Base-by-base conservation (phyloP, 2,888 invertebrate species). In the Euphydryas editha region DNA sequence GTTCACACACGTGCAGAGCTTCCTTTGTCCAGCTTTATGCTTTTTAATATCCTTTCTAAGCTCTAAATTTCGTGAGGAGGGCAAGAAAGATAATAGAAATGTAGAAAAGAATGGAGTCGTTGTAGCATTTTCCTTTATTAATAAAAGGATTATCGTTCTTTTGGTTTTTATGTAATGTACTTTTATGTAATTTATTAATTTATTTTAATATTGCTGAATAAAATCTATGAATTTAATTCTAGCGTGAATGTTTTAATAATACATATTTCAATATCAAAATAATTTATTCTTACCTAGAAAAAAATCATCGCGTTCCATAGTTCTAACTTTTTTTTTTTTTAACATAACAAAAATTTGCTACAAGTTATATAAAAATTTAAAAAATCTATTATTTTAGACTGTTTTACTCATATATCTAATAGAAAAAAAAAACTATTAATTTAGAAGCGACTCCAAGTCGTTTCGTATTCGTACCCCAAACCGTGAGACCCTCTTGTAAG, bases 1-100 rank as follows among this genome's bases (percentile, higher is more conserved):
- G 88, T 85, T 80, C 80, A 79, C 83, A 75, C 89, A 89, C 89
- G 89, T 88, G 89, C 85, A 82, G 77, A 75, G 71, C 69, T 71
- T 75, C 80, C 79, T 85, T 86, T 87, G 84, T 87, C 80, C 78
- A 76, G 81, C 86, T 83, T 84, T 86, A 83, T 87, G 82, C 82
- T 80, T 84, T 47, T 83, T 80, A 83, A 81, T 70, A 74, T 77
- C 78, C 77, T 80, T 83, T 84, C 82, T 83, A 83, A 81, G 78
- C 77, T 82, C 81, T 72, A 79, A 81, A 84, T 85, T 87, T 85
- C 72, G 80, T 81, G 83, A 84, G 85, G 84, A 86, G 85, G 87
- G 81, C 78, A 79, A 74, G 73, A 78, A 77, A 78, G 77, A 78
- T 70, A 44, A 57, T 63, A 47, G 78, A 65, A 73, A 70, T 80